A percentile compares a stretch with the other conserved stretches of the same genome.
phyloP scores from a whole-genome alignment of 2,113 vertebrate species.

The Clarias gariepinus region DNA sequence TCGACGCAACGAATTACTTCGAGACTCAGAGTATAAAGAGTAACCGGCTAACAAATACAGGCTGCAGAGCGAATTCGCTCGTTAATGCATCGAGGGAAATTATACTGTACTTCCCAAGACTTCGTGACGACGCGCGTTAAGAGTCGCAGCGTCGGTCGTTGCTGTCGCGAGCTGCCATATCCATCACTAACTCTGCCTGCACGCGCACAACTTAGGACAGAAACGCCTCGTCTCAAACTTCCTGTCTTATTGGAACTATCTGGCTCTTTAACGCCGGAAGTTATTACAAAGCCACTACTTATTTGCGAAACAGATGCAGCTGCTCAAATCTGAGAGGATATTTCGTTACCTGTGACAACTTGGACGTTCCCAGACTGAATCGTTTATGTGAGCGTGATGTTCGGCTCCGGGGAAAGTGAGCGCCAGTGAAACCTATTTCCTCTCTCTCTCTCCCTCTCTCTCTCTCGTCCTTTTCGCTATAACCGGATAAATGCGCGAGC shows the following conservation, averaged over 20 bases:
- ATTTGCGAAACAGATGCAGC: not conserved
- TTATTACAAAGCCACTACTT: not conserved
- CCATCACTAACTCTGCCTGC: not conserved
- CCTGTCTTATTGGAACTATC: not conserved
- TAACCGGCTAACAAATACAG: not conserved
- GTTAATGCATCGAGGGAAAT: not conserved
- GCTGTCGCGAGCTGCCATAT: not conserved
- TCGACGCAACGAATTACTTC: not conserved
- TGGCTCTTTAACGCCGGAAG: not conserved
- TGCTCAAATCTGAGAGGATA: not conserved
- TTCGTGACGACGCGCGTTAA: not conserved
- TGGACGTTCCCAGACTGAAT: constrained; percentile 35
- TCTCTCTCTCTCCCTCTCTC: not conserved
- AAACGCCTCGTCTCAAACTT: not conserved
- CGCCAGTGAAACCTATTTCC: not conserved
- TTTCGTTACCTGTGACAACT: constrained; percentile 1
- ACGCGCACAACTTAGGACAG: not conserved
- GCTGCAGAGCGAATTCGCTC: too few species aligned
- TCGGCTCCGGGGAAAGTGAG: constrained; percentile 33
- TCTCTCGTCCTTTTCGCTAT: constrained; percentile 32
- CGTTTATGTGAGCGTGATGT: constrained; percentile 39
- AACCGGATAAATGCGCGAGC: constrained; percentile 71
- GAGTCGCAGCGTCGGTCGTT: not conserved
- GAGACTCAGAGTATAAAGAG: not conserved
- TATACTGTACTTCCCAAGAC: not conserved